Evolutionary conservation across 2,888 invertebrate genomes (phyloP).

Genomic region (Scelioninae gen. 1): DNA sequence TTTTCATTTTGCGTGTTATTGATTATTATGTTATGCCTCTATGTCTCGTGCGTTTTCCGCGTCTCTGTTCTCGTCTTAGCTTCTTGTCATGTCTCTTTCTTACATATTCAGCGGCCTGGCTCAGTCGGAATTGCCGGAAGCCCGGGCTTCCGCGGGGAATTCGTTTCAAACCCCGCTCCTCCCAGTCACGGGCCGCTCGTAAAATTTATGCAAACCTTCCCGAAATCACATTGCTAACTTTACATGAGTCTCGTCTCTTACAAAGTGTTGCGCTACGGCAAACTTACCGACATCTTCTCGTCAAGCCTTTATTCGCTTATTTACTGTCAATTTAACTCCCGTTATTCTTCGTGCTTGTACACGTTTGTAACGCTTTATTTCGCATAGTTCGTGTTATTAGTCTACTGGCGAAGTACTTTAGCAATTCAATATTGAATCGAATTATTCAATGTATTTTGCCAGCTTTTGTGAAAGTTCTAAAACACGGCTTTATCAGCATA

Average conservation of each 20-base stretch:
- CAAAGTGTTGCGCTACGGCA: constrained; percentile 64
- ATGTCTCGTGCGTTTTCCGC: constrained; percentile 30
- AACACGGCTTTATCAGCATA: too few relatives aligned
- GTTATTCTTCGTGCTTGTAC: constrained; percentile 66
- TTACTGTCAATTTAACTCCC: constrained; percentile 66
- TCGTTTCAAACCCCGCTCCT: constrained; percentile 7
- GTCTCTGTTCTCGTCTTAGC: constrained; percentile 3
- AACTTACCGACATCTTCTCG: constrained; percentile 67
- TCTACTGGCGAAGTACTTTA: constrained; percentile 25
- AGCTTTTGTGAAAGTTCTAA: neutral
- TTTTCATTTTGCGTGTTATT: constrained; percentile 38
- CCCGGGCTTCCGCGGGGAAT: constrained; percentile 66
- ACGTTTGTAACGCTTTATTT: constrained; percentile 38
- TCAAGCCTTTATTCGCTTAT: constrained; percentile 68
- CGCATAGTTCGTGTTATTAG: constrained; percentile 26
- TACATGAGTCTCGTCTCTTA: constrained; percentile 69
- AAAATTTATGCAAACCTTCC: constrained; percentile 71
- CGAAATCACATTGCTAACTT: constrained; percentile 72
- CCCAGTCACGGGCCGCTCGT: constrained; percentile 59
- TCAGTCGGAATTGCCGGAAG: constrained; percentile 67
- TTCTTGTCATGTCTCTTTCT: constrained; percentile 62
- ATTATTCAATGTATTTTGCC: neutral
- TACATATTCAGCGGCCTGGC: constrained; percentile 67
- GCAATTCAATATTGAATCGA: constrained; percentile 44
- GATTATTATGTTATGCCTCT: constrained; percentile 26